Percentiles rank a stretch among this genome's conserved stretches.
Conservation (phyloP, 2,888 invertebrate genomes). For the Adela reaumurella region DNA sequence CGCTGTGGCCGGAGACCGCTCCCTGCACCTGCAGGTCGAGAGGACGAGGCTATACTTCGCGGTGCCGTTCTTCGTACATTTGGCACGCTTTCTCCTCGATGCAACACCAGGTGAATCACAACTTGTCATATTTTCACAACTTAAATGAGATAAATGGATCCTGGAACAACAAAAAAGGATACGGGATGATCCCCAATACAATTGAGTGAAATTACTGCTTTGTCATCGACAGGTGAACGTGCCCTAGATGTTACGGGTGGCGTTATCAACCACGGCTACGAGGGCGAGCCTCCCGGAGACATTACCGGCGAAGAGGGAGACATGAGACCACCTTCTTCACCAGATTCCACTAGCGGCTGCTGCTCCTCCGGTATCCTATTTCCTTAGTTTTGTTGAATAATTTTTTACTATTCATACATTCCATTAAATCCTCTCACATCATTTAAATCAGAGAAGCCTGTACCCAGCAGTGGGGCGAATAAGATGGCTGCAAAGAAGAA, state of each 20-base stretch:
- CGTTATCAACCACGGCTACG: conserved; percentile 69
- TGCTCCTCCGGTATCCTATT: conserved; percentile 38
- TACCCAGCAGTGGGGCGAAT: no score
- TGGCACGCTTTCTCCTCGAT: conserved; percentile 59
- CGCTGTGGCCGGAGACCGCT: conserved; percentile 58
- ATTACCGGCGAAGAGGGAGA: conserved; percentile 23
- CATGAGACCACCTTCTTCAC: conserved; percentile 43
- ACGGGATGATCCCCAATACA: no score
- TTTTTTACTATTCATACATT: no score
- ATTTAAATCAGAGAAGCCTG: no score
- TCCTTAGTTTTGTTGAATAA: neutral
- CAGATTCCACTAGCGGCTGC: conserved; percentile 58
- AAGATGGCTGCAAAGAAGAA: no score
- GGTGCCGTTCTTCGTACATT: conserved; percentile 63
- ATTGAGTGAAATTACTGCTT: no score
- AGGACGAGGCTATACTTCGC: conserved; percentile 69
- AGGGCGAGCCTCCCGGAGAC: conserved; percentile 45
- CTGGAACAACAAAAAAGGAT: no score
- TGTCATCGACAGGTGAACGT: conserved; percentile 41
- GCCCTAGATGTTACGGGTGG: conserved; percentile 64
- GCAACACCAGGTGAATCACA: conserved; percentile 54
- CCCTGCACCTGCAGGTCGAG: conserved; percentile 69
- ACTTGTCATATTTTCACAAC: no score
- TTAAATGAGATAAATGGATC: no score
- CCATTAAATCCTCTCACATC: no score